Evolutionary conservation across 2,888 invertebrate genomes (phyloP).

Genomic region (Clunio marinus): DNA sequence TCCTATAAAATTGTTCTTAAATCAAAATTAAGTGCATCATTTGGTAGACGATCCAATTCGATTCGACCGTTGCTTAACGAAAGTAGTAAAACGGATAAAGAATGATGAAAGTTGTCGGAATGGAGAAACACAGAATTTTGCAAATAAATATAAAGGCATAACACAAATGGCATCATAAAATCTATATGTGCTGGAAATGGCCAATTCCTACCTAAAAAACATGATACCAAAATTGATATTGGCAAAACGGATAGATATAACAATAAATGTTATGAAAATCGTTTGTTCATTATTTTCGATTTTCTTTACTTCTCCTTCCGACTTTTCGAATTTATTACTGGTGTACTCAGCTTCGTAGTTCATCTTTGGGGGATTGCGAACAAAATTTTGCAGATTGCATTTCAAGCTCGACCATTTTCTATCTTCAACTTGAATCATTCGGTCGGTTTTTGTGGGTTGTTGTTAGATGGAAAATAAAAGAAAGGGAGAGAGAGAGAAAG

Average conservation of each 20-base stretch:
- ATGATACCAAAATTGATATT: conserved; percentile 28
- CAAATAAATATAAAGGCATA: conserved; percentile 34
- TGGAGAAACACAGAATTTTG: conserved; percentile 2
- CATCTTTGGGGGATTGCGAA: too few relatives aligned
- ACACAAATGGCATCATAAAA: conserved; percentile 39
- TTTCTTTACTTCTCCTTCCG: not conserved
- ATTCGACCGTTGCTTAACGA: not conserved
- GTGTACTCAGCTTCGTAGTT: too few relatives aligned
- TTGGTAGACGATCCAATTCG: not conserved
- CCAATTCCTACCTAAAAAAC: conserved; percentile 35
- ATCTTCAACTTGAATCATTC: too few relatives aligned
- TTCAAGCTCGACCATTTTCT: too few relatives aligned
- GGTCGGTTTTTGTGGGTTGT: too few relatives aligned
- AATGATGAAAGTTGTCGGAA: not conserved
- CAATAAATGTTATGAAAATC: conserved; percentile 33
- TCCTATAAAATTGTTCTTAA: conserved; percentile 34
- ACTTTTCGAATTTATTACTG: not conserved
- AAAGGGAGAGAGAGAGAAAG: too few relatives aligned
- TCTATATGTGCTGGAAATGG: conserved; percentile 37
- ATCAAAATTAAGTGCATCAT: conserved; percentile 39
- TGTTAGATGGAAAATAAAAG: too few relatives aligned
- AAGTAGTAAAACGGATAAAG: too few relatives aligned
- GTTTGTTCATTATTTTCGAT: conserved; percentile 37
- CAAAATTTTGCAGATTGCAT: not conserved
- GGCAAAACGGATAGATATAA: not conserved